A percentile compares a stretch with the other conserved stretches of the same genome.
Evolutionary conservation across 1,140 invertebrate genomes (phyloP).

Genomic region (Microplitis demolitor): DNA sequence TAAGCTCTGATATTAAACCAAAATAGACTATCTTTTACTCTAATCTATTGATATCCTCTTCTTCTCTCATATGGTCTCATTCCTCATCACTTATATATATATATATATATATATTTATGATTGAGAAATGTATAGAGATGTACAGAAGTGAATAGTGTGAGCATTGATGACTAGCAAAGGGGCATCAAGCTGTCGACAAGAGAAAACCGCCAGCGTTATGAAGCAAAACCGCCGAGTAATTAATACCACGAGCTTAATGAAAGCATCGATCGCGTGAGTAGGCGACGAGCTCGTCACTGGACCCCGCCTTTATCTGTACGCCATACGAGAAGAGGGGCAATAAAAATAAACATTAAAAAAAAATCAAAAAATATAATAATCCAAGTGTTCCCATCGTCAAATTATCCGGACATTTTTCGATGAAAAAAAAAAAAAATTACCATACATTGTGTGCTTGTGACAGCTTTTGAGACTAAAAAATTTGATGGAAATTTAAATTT

Average conservation of each 20-base stretch:
- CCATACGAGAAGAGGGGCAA: not conserved
- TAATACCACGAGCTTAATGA: conserved; percentile 22
- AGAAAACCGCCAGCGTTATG: conserved; percentile 13
- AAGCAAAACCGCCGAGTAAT: conserved; percentile 18
- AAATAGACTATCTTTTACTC: no score
- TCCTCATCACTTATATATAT: no score
- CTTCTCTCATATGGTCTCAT: no score
- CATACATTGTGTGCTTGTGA: not conserved
- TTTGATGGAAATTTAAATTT: no score
- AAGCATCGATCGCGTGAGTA: conserved; percentile 14
- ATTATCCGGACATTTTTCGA: not conserved
- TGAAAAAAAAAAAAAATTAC: not conserved
- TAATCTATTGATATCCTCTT: no score
- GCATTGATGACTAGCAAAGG: not conserved
- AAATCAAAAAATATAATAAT: not conserved
- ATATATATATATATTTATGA: no score
- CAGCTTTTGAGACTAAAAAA: not conserved
- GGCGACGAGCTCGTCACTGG: conserved; percentile 14
- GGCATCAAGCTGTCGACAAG: conserved; percentile 5
- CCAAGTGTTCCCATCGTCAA: not conserved
- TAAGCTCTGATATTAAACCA: not conserved
- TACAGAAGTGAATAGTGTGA: not conserved
- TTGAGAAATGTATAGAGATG: not conserved
- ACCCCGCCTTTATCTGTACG: not conserved
- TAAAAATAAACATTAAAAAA: not conserved